Base-by-base conservation (phyloP, 37 sponge, comb jelly and placozoan genomes). In the Bolinopsis microptera region DNA sequence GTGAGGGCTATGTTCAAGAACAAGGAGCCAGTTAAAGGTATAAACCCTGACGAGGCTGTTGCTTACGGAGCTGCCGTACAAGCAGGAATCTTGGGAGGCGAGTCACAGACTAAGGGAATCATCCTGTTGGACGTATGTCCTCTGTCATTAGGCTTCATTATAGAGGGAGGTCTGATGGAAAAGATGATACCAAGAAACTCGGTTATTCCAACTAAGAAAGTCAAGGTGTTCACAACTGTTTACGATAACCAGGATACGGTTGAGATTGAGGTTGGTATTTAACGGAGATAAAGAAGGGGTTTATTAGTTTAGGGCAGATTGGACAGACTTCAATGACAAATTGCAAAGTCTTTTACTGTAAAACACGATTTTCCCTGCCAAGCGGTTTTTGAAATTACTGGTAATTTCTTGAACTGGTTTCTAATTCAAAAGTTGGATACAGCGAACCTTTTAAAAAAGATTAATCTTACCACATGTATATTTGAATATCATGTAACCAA, bases 121-220 rank as follows among this genome's bases (percentile, higher is more conserved):
- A 83, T 98, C 9, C 94, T 98, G 22, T 94, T 98, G 68, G 99
- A 98, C 48, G 99, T 98, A 40, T 97, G 96, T 76, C 97, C 99
- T 0, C 95, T 98, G 34, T 96, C 99, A 76, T 86, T 98, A 38
- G 99, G 99, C 24, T 96, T 97, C 69, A 97, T 97, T 86, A 97
- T 97, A 2, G 97, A 97, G 48, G 99, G 99, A 1, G 99, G 97
- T n/a, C 97, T 98, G 69, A 97, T 98, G 99, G 97, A 96, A 77
- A 98, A 96, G 76, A 95, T 98, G 30, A 97, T 98, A 77, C 83
- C 96, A 8, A 92, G 97, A 1, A 98, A 98, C 93, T 94, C 97
- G 24, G 97, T 97, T 38, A 97, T 98, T 69, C 99, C 99, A 24
- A 98, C 99, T 37, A 98, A 98, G 96, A 98, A 98, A 83, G 94